Base-by-base conservation (phyloP, 2,797 vertebrate genomes). In the Alouatta caraya region DNA sequence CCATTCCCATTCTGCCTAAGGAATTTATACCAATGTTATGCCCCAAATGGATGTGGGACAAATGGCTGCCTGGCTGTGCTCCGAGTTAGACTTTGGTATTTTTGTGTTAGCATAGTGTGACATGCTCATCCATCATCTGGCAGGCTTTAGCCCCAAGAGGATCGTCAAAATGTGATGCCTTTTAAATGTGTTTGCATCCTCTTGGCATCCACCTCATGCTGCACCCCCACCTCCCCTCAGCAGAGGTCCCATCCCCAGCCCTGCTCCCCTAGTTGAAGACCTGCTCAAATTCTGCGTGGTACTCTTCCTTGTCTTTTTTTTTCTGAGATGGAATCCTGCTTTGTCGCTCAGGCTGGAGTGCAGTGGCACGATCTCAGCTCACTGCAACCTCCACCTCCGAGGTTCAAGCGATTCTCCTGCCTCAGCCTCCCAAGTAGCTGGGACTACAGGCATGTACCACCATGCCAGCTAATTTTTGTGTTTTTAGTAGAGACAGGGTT, bases 251-350 rank as follows among this genome's bases (percentile, higher is more conserved):
- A 19, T 21, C 67, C 67, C 39, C 37, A 52, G 15, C 39, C 15
- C 8, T 22, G 24, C 37, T 89, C 42, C 5, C 44, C 19, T 14
- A 5, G 46, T 12, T 88, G 76, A 64, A 61, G 78, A 59, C 15
- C 17, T n/a, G 0, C 21, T 21, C 72, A n/a, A 33, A 50, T 55
- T 37, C 15, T 67, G 21, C 11, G 0, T 0, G 8, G 67, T 39
- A 39, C 21, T 72, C n/a, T 28, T 61, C 26, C 59, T 61, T 61
- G 57, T 11, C 19, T 21, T 55, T 22, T 55, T 55, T 50, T 50
- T 50, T 48, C 12, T 55, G 21, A 55, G 52, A 22, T 55, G 52
- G 52, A 55, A 55, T 55, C 21, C 22, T 55, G 21, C 52, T 55
- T 21, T 55, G 52, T 55, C 21, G 8, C 52, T 55, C 21, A 55